Conservation (phyloP, 2,888 invertebrate genomes). For the Andrena praecox region DNA sequence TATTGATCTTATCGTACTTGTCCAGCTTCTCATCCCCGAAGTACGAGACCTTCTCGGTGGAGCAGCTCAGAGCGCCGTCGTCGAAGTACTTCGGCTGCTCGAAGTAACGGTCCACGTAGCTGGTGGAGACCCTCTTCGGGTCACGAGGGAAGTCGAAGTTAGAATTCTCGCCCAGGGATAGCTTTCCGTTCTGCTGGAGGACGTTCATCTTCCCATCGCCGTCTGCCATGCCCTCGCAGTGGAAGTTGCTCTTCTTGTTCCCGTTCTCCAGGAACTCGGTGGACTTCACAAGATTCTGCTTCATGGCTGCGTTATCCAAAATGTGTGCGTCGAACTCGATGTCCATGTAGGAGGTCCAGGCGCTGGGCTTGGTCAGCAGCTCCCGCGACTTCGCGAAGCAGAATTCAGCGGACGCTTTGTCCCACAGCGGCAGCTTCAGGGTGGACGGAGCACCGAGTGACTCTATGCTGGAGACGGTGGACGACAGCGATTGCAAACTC, state of each 20-base stretch:
- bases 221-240: slow-evolving; percentile 62
- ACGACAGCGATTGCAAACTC: slow-evolving; percentile 84
- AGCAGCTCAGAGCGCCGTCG: slow-evolving; percentile 68
- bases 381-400: slow-evolving; percentile 91
- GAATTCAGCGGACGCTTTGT: slow-evolving; percentile 91
- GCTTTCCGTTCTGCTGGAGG: slow-evolving; percentile 76
- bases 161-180: slow-evolving; percentile 70
- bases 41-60: slow-evolving; percentile 64
- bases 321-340: slow-evolving; percentile 80
- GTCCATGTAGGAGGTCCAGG: slow-evolving; percentile 83
- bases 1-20: slow-evolving; percentile 77
- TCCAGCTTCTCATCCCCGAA: slow-evolving; percentile 72
- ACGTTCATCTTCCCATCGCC: slow-evolving; percentile 57
- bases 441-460: slow-evolving; percentile 85
- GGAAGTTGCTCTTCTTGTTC: slow-evolving; percentile 69
- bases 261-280: slow-evolving; percentile 81
- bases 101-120: slow-evolving; percentile 83
- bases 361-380: slow-evolving; percentile 87
- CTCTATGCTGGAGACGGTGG: slow-evolving; percentile 85
- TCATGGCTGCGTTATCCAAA: slow-evolving; percentile 76
- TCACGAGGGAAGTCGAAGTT: slow-evolving; percentile 77
- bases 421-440: slow-evolving; percentile 88
- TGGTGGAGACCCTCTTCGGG: slow-evolving; percentile 81
- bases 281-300: slow-evolving; percentile 80
- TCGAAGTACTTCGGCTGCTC: slow-evolving; percentile 81